Evolutionary conservation across 2,888 invertebrate genomes (phyloP).

Genomic region (Odontothrips loti): DNA sequence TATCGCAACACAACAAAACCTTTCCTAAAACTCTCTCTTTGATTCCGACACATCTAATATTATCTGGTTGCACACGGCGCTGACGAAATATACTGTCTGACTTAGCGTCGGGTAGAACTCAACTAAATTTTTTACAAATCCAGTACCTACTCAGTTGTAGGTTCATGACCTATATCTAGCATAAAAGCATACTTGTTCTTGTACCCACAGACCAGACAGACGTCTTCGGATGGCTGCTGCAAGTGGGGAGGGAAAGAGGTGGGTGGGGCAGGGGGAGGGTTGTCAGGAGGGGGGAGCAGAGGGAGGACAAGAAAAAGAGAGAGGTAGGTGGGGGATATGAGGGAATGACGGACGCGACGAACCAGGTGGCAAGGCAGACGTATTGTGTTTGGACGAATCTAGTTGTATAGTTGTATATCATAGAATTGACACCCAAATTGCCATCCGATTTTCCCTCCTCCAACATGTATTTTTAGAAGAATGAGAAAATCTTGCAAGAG

Average conservation of each 20-base stretch:
- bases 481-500: too few relatives aligned
- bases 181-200: constrained; percentile 21
- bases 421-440: too few relatives aligned
- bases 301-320: background rate
- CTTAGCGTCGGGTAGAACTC: background rate
- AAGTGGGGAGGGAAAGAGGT: background rate
- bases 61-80: background rate
- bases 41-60: background rate
- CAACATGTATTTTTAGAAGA: too few relatives aligned
- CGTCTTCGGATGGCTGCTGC: background rate
- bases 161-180: constrained; percentile 25
- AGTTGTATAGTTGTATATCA: background rate
- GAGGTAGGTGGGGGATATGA: background rate
- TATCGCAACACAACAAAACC: constrained; percentile 22
- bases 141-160: constrained; percentile 1
- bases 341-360: too few relatives aligned
- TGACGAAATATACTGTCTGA: background rate
- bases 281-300: background rate
- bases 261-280: background rate
- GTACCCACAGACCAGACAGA: background rate
- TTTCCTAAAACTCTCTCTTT: constrained; percentile 25
- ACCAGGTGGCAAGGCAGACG: too few relatives aligned
- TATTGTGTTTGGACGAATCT: background rate
- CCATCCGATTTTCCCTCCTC: too few relatives aligned
- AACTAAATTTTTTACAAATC: background rate